Conservation (phyloP, 2,113 vertebrate species). For the Python bivittatus region DNA sequence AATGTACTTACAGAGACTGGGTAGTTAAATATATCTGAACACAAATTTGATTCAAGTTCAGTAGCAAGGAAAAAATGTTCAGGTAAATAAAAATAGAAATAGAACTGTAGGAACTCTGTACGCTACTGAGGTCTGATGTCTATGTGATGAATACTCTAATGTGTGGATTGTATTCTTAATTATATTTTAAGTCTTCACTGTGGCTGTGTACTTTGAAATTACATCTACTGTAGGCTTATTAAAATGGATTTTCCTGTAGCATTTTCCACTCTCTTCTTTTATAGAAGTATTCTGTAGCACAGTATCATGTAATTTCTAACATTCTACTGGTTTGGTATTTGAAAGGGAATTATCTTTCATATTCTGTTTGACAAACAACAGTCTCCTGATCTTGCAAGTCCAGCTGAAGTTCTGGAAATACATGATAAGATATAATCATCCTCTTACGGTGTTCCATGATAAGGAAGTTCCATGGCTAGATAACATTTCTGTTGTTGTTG, state of each 20-base stretch:
- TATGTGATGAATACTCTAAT: constrained; percentile 1
- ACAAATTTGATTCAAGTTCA: constrained; percentile 2
- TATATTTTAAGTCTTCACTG: background rate
- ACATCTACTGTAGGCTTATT: constrained; percentile 13
- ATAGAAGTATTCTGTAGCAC: background rate
- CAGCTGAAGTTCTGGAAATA: constrained; percentile 26
- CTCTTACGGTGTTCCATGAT: background rate
- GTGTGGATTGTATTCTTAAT: background rate
- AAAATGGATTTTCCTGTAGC: background rate
- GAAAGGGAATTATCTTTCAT: background rate
- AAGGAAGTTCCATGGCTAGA: background rate
- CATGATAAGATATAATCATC: constrained; percentile 30
- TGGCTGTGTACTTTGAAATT: constrained; percentile 6
- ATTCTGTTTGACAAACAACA: constrained; percentile 19
- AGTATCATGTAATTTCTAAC: background rate
- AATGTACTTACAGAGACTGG: background rate
- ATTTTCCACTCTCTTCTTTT: background rate
- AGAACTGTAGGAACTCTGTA: background rate
- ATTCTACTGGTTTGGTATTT: background rate
- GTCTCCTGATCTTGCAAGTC: background rate
- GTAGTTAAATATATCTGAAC: background rate
- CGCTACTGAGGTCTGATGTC: background rate
- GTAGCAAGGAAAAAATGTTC: background rate
- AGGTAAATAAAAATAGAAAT: constrained; percentile 25
- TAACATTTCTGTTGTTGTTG: background rate